phyloP scores from a whole-genome alignment of 2,113 vertebrate species.

The Cyanistes caeruleus region DNA sequence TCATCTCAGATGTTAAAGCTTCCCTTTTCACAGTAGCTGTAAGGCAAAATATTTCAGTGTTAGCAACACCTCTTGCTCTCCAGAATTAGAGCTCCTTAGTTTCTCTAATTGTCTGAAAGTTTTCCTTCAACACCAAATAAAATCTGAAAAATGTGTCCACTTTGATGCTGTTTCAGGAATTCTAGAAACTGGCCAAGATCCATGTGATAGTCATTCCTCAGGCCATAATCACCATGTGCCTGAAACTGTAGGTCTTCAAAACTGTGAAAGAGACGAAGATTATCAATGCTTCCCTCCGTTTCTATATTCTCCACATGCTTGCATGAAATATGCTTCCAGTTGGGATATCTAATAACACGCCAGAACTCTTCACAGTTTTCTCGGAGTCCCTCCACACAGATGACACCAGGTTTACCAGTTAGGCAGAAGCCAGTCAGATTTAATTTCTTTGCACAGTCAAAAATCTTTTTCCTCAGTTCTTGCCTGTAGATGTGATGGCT shows the following conservation, averaged over 20 bases:
- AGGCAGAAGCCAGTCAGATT: slow-evolving; percentile 81
- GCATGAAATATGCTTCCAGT: slow-evolving; percentile 82
- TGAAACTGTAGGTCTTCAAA: slow-evolving; percentile 80
- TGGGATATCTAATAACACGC: slow-evolving; percentile 77
- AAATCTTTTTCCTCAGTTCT: slow-evolving; percentile 78
- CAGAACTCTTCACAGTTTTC: slow-evolving; percentile 80
- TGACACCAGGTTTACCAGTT: slow-evolving; percentile 80
- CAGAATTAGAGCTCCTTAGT: neutral
- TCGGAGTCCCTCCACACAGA: slow-evolving; percentile 76
- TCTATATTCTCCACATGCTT: slow-evolving; percentile 75
- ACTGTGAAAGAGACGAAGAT: slow-evolving; percentile 63
- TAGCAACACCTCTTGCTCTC: neutral
- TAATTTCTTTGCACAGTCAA: slow-evolving; percentile 76
- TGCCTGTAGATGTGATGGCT: slow-evolving; percentile 82
- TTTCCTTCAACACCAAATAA: slow-evolving; percentile 80
- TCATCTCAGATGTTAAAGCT: neutral
- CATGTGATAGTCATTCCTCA: slow-evolving; percentile 82
- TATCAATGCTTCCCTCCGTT: slow-evolving; percentile 33
- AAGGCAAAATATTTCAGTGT: neutral
- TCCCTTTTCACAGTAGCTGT: neutral
- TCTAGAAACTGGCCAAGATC: slow-evolving; percentile 80
- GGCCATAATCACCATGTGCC: slow-evolving; percentile 77
- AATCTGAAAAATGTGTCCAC: slow-evolving; percentile 78
- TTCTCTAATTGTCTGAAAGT: slow-evolving; percentile 46
- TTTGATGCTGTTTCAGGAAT: slow-evolving; percentile 76